These are phyloP conservation scores for Lordiphosa collinella DNA, from an alignment of 1,140 invertebrate genomes.

Conservation along the genomic window DNA sequence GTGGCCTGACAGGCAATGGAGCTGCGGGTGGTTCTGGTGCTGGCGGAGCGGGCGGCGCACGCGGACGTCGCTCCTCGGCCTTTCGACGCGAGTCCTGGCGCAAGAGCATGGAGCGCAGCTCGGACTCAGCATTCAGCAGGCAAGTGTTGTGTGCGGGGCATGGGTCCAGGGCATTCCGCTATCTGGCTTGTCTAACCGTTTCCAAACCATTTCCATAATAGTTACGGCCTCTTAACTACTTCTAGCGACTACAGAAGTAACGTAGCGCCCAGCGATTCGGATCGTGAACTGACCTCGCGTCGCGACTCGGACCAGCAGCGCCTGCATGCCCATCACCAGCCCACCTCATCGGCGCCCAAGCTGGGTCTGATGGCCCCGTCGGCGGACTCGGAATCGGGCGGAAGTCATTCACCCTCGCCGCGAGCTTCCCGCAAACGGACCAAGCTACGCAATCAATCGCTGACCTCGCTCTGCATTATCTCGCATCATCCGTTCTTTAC, in stretches of 20 bases:
- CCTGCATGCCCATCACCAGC: slow-evolving; percentile 42
- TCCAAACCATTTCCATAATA: slow-evolving; percentile 77
- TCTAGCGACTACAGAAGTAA: slow-evolving; percentile 95
- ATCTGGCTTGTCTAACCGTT: slow-evolving; percentile 39
- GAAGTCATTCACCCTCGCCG: slow-evolving; percentile 91
- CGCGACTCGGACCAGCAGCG: slow-evolving; percentile 82
- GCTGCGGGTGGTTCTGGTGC: slow-evolving; percentile 30
- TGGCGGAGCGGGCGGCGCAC: slow-evolving; percentile 25
- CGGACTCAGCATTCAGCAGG: slow-evolving; percentile 95
- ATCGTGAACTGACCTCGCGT: slow-evolving; percentile 87
- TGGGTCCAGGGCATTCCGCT: slow-evolving; percentile 1
- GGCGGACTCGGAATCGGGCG: slow-evolving; percentile 92
- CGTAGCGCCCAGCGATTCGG: slow-evolving; percentile 92
- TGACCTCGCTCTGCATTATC: slow-evolving; percentile 98
- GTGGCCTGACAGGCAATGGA: slow-evolving; percentile 50
- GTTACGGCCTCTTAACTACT: slow-evolving; percentile 80
- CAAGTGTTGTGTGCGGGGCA: slow-evolving; percentile 79
- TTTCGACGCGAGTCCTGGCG: slow-evolving; percentile 92
- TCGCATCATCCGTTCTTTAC: slow-evolving; percentile 99
- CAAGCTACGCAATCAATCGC: slow-evolving; percentile 91
- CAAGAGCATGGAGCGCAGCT: slow-evolving; percentile 93
- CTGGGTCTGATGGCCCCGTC: slow-evolving; percentile 85
- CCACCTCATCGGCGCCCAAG: slow-evolving; percentile 80
- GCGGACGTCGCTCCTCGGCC: slow-evolving; percentile 81
- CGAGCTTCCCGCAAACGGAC: slow-evolving; percentile 88